These are phyloP conservation scores for Scaptomyza montana DNA, from an alignment of 1,140 invertebrate species.

Conservation along the genomic window DNA sequence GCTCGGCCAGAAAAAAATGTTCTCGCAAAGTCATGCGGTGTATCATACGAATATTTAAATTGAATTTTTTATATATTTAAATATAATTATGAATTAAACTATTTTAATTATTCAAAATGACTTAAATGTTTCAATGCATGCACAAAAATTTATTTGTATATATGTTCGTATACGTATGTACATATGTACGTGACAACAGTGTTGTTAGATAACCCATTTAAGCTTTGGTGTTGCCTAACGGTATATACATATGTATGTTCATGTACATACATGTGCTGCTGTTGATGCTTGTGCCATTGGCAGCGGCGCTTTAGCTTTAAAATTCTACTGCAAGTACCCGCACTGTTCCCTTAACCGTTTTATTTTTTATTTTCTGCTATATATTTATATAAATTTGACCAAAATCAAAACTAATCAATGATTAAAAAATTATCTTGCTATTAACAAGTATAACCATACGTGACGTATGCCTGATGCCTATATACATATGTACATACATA, in stretches of 20 bases:
- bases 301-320: slow-evolving; percentile 58
- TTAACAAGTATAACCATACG: no score
- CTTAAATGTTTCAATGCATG: no score
- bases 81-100: no score
- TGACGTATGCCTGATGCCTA: no score
- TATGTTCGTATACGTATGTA: no score
- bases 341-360: slow-evolving; percentile 38
- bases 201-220: slow-evolving; percentile 28
- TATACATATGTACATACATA: no score
- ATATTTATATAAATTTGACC: not conserved
- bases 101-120: no score
- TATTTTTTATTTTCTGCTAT: slow-evolving; percentile 3
- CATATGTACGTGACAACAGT: not conserved
- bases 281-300: slow-evolving; percentile 21
- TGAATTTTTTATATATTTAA: no score
- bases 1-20: not conserved
- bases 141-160: no score
- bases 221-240: slow-evolving; percentile 21
- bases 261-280: not conserved
- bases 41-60: no score
- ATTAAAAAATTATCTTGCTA: no score
- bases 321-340: slow-evolving; percentile 73
- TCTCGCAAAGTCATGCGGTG: no score
- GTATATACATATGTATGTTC: not conserved
- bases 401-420: not conserved